Evolutionary conservation across 1,140 invertebrate genomes (phyloP).

Genomic region (Cyrtorhinus lividipennis): DNA sequence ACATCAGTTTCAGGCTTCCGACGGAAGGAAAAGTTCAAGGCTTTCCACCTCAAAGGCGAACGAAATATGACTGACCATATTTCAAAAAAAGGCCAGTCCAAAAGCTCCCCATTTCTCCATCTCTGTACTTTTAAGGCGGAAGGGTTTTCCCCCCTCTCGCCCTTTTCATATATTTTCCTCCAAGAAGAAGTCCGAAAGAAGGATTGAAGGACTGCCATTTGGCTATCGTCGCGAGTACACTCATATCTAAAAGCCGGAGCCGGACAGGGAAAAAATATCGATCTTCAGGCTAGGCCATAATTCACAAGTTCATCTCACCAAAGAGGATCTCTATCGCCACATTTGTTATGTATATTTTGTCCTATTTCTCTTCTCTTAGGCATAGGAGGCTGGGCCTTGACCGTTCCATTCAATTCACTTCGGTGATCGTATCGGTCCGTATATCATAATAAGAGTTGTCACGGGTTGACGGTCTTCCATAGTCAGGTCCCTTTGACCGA

Average conservation of each 20-base stretch:
- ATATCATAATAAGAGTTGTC: too few species aligned
- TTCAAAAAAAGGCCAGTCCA: too few species aligned
- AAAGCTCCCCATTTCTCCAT: neutral
- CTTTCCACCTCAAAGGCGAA: neutral
- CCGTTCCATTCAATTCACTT: too few species aligned
- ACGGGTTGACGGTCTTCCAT: too few species aligned
- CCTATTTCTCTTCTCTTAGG: neutral
- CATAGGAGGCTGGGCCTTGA: too few species aligned
- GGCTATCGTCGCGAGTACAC: neutral
- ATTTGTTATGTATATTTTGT: neutral
- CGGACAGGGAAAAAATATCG: too few species aligned
- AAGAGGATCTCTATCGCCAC: neutral
- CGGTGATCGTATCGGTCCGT: too few species aligned
- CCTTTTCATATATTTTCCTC: too few species aligned
- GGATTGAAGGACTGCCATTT: neutral
- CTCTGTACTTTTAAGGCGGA: neutral
- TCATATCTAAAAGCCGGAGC: neutral
- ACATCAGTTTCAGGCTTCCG: slow-evolving; percentile 30
- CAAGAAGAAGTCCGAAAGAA: neutral
- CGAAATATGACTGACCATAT: slow-evolving; percentile 17
- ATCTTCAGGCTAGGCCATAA: neutral
- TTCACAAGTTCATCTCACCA: neutral
- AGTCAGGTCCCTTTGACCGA: too few species aligned
- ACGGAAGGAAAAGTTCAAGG: neutral
- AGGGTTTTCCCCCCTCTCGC: neutral